A percentile compares a stretch with the other conserved stretches of the same genome.
Evolutionary conservation across 35 echinoderm and acorn worm species (phyloP).

Genomic region (Ophioderma brevispina): DNA sequence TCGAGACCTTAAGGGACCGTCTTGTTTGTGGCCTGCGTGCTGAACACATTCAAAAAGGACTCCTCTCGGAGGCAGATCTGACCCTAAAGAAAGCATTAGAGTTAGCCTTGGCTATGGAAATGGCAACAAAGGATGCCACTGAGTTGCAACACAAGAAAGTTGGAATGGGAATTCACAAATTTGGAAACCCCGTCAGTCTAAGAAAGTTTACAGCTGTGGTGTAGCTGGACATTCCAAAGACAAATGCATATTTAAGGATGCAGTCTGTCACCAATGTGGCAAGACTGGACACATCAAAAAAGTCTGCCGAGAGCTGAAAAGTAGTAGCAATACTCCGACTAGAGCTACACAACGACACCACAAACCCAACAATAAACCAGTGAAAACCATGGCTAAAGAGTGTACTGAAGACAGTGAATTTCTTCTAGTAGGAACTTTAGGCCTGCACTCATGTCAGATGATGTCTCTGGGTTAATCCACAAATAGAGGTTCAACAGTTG

Average conservation of each 20-base stretch:
- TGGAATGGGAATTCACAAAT: background rate
- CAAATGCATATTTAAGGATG: constrained; percentile 23
- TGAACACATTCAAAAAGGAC: background rate
- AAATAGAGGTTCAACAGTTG: too few species aligned
- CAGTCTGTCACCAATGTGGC: constrained; percentile 20
- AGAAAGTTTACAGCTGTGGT: background rate
- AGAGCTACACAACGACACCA: too few species aligned
- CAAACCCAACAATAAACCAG: too few species aligned
- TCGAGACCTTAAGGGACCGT: constrained; percentile 26
- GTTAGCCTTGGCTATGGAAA: constrained; percentile 24
- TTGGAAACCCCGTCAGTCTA: background rate
- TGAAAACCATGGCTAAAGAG: too few species aligned
- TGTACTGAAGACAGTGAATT: too few species aligned
- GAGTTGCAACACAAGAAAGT: background rate
- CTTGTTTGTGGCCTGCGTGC: constrained; percentile 39
- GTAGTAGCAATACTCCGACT: too few species aligned
- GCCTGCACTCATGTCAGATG: too few species aligned
- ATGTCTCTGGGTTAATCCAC: too few species aligned
- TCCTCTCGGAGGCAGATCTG: background rate
- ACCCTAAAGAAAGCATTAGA: constrained; percentile 21
- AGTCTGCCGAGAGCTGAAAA: too few species aligned
- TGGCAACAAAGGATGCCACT: constrained; percentile 24
- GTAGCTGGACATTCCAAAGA: background rate
- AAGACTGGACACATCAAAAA: constrained; percentile 51
- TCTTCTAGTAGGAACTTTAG: too few species aligned